Evolutionary conservation across 2,113 vertebrate genomes (phyloP), one percentile per base, ranked within the genome.

Genomic region (Rynchops niger): DNA sequence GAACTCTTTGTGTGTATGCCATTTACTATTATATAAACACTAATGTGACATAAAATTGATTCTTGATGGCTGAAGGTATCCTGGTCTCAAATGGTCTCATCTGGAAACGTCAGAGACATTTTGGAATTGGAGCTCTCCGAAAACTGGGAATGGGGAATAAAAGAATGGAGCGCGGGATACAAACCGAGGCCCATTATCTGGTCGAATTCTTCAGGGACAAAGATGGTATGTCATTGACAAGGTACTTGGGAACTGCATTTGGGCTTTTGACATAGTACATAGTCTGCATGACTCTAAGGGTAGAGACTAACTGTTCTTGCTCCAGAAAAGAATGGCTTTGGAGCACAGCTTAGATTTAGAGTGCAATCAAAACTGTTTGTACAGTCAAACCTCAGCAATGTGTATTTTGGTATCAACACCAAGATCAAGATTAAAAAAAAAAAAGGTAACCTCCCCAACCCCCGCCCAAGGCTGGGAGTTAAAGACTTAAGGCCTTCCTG

Each of bases 51-150:
- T 20, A 32, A 72, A 69, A 42, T 84, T 80, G 19, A 18, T 89
- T 91, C 59, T 90, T 83, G 22, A 56, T 67, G 86, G 29, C 23
- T 85, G 59, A 89, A 98, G 97, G 97, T 38, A 65, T 98, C 78
- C 89, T 98, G 80, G 65, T 98, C 63, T 97, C 98, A 42, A 98
- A 87, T 7, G 97, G 97, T 8, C 90, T 81, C 23, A 93, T 66
- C 11, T 97, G 98, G 97, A 89, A 92, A 81, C 86, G 94, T 22
- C 97, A 98, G 81, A 97, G 97, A 14, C 61, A 55, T 47, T 98
- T 98, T 84, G 97, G 95, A 61, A 62, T 97, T 36, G 80, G 20
- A 38, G 29, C 63, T 7, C 94, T 98, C 19, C 56, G 93, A 38
- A 94, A 70, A 50, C 85, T 98, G 80, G 97, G 97, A 63, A 90